A percentile compares a stretch with the other conserved stretches of the same genome.
These are phyloP conservation scores for Aromia moschata DNA, from an alignment of 2,888 invertebrate species.

Conservation along the genomic window DNA sequence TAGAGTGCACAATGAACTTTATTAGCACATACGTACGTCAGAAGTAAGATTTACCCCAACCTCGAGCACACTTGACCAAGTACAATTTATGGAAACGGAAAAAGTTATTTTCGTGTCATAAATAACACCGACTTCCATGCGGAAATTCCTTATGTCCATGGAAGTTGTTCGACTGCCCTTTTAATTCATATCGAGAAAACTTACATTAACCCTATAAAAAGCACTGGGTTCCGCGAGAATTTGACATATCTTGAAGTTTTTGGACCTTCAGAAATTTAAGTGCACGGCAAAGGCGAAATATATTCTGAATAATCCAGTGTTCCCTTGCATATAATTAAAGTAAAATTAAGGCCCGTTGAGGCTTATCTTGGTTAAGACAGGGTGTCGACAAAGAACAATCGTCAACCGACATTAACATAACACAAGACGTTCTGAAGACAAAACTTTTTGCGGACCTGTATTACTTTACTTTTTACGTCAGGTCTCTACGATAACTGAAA, in stretches of 20 bases:
- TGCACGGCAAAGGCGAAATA: not conserved
- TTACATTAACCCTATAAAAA: no score
- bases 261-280: not conserved
- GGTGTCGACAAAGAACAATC: not conserved
- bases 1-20: no score
- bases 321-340: conserved; percentile 8
- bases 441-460: no score
- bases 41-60: not conserved
- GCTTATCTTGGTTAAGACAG: not conserved
- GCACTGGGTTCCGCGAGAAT: no score
- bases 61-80: not conserved
- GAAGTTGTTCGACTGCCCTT: no score
- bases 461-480: no score
- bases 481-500: no score
- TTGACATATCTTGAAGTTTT: not conserved
- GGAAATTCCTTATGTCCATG: no score
- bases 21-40: conserved; percentile 7
- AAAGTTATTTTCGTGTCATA: no score
- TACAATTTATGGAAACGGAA: not conserved
- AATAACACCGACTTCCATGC: not conserved
- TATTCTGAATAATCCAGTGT: not conserved
- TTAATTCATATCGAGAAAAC: no score
- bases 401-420: no score
- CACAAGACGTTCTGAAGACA: no score
- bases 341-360: not conserved